phyloP scores from a whole-genome alignment of 1,140 invertebrate genomes.

The Platyura marginata region DNA sequence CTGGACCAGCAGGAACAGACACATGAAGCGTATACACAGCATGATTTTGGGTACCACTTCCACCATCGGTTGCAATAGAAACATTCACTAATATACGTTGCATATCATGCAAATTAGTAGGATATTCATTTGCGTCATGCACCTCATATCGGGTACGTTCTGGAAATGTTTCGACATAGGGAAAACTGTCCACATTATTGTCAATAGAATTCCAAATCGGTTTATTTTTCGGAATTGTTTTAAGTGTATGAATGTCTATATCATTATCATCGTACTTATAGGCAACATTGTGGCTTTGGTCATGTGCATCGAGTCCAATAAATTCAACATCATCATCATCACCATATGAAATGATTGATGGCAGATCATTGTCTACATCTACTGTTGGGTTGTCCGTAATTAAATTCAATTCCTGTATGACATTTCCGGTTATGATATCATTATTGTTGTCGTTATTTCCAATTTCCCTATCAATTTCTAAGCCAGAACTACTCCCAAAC shows the following conservation, averaged over 20 bases:
- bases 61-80: slow-evolving; percentile 21
- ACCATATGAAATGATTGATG: neutral
- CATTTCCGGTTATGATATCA: neutral
- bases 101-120: neutral
- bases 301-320: neutral
- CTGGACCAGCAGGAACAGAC: slow-evolving; percentile 13
- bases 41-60: slow-evolving; percentile 8
- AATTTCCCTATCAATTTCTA: neutral
- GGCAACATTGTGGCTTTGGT: neutral
- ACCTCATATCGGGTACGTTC: neutral
- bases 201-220: neutral
- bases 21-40: slow-evolving; percentile 23
- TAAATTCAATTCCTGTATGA: neutral
- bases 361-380: neutral
- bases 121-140: neutral
- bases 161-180: neutral
- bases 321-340: neutral
- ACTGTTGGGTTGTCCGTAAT: no score
- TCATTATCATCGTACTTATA: neutral
- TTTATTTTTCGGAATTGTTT: neutral
- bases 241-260: neutral
- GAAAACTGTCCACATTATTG: neutral
- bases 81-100: slow-evolving; percentile 18
- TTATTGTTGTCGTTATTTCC: neutral
- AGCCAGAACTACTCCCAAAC: no score